Base-by-base conservation (phyloP, 2,113 vertebrate genomes). In the Morone chrysops region DNA sequence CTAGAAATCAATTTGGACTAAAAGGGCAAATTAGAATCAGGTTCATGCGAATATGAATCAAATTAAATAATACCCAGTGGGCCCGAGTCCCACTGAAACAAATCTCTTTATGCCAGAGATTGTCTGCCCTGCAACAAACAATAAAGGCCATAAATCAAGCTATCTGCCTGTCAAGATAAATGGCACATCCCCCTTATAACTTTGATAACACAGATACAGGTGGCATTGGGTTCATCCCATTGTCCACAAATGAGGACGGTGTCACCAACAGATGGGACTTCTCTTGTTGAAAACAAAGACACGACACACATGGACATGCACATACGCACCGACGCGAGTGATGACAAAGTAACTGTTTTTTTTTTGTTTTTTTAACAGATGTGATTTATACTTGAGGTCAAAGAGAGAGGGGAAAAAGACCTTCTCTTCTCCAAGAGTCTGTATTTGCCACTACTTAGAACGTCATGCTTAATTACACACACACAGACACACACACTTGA, bases 101-200 rank as follows among this genome's bases (percentile, higher is more conserved):
- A 80, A 78, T 68, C 54, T 54, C 48, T 72, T 69, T 71, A 38
- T 62, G 40, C 43, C 48, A 0, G 12, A 20, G 48, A 78, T 56
- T 62, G 72, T 78, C 45, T 59, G 53, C 60, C 78, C 69, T 16
- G 41, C 40, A 70, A 62, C 54, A 74, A 89, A 90, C 78, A 85
- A 87, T 90, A 78, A 50, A 73, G 67, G 75, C 78, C 72, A 90
- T 89, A 89, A 85, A 90, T 87, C 87, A 89, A 67, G 53, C 31
- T 81, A 41, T 78, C 62, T 75, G 78, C 54, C 76, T 87, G 74
- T 83, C 83, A 56, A 22, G 59, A 76, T 61, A 75, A 89, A 86
- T 80, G 72, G 69, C 70, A 69, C 56, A 68, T 79, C 74, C 70
- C 79, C 79, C 59, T 5, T 77, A 63, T 68, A 81, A 67, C 56